phyloP scores from a whole-genome alignment of 2,888 invertebrate genomes.

The Syrista parreyssii region DNA sequence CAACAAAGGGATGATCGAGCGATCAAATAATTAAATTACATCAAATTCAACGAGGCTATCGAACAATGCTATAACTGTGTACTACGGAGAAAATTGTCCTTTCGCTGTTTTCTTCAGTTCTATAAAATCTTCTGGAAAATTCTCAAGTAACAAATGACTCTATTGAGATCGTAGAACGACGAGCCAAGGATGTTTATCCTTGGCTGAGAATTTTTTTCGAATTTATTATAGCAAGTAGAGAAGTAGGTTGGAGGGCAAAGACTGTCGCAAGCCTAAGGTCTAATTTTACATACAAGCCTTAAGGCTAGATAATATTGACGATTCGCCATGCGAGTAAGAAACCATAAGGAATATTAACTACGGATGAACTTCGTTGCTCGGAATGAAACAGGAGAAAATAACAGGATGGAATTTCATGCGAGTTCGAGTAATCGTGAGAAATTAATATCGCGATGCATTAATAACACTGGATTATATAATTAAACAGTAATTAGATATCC shows the following conservation, averaged over 20 bases:
- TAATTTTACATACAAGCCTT: background rate
- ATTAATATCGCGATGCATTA: background rate
- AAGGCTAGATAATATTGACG: background rate
- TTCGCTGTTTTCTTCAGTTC: no score
- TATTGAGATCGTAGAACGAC: background rate
- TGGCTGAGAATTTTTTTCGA: conserved; percentile 2
- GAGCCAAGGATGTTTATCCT: background rate
- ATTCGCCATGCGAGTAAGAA: background rate
- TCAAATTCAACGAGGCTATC: no score
- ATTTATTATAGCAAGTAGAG: conserved; percentile 3
- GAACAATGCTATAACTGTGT: background rate
- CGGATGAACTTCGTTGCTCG: background rate
- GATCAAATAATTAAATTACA: no score
- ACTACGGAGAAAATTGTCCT: background rate
- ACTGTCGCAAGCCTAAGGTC: conserved; percentile 12
- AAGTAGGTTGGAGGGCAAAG: conserved; percentile 20
- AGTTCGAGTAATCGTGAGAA: background rate
- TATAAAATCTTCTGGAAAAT: background rate
- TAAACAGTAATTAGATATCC: background rate
- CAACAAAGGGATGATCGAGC: background rate
- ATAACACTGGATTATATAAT: background rate
- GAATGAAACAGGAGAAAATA: background rate
- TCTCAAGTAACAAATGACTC: background rate
- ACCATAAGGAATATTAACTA: background rate
- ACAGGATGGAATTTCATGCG: background rate